Conservation (phyloP, 2,888 invertebrate species). For the Tridacna gigas region DNA sequence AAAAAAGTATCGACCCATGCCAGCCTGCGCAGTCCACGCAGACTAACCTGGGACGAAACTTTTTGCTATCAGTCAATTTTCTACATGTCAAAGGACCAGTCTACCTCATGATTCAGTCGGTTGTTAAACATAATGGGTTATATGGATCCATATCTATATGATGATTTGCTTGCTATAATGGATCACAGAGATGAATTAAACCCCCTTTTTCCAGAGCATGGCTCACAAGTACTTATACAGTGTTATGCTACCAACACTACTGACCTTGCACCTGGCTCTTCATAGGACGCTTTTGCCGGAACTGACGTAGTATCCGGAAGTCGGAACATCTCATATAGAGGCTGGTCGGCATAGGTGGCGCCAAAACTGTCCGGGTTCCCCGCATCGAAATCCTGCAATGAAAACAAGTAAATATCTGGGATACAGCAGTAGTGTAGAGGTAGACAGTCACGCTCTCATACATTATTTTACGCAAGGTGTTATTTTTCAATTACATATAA, state of each 20-base stretch:
- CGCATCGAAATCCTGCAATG: too few relatives aligned
- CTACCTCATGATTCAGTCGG: background rate
- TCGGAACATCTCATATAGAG: conserved; percentile 57
- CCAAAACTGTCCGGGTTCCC: background rate
- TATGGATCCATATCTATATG: too few relatives aligned
- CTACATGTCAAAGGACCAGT: background rate
- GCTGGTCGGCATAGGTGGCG: conserved; percentile 24
- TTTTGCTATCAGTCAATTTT: background rate
- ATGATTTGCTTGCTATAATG: too few relatives aligned
- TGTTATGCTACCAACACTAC: background rate
- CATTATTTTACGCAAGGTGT: too few relatives aligned
- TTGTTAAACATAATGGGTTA: background rate
- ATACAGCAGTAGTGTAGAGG: too few relatives aligned
- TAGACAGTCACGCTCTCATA: too few relatives aligned
- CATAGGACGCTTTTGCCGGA: conserved; percentile 31
- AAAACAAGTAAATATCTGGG: too few relatives aligned
- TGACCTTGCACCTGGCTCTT: conserved; percentile 1
- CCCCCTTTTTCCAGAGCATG: background rate
- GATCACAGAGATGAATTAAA: background rate
- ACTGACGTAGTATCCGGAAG: conserved; percentile 22
- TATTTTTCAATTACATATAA: too few relatives aligned
- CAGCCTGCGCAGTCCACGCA: too few relatives aligned
- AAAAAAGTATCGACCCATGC: too few relatives aligned
- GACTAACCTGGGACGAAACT: background rate
- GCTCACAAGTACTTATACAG: background rate